These are phyloP conservation scores for Tangara arthus DNA, from an alignment of 2,797 vertebrate genomes.

Conservation along the genomic window DNA sequence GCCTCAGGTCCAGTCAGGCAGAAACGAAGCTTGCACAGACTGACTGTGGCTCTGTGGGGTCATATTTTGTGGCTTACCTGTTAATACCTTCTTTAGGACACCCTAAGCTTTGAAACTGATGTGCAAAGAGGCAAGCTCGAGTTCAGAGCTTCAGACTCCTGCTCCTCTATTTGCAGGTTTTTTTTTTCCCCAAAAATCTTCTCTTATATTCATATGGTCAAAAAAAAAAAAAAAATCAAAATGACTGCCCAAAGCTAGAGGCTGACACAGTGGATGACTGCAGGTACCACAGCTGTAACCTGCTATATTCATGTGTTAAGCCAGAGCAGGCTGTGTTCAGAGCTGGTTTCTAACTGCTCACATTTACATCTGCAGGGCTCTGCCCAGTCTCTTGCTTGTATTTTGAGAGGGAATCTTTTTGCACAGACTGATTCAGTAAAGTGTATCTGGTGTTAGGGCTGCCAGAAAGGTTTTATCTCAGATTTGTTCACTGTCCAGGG, in stretches of 20 bases:
- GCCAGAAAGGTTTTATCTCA: neutral
- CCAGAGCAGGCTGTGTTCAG: neutral
- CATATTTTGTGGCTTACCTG: neutral
- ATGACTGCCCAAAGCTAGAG: fast-evolving
- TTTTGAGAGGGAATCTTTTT: neutral
- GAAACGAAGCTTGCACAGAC: neutral
- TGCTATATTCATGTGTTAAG: neutral
- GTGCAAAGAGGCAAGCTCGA: neutral
- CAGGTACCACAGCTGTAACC: neutral
- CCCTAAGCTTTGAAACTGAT: neutral
- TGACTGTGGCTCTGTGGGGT: fast-evolving
- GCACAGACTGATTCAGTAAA: neutral
- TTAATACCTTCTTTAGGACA: neutral
- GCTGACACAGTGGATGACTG: neutral
- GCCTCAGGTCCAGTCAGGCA: neutral
- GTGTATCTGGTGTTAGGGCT: neutral
- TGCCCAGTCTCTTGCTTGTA: neutral
- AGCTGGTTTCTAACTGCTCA: neutral
- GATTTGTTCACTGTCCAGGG: neutral
- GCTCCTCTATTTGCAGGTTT: fast-evolving
- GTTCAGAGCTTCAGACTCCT: neutral
- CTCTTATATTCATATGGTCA: fast-evolving
- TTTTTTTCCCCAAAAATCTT: fast-evolving
- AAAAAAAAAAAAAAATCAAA: neutral
- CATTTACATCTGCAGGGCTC: neutral